phyloP scores from a whole-genome alignment of 2,888 invertebrate species.

The Rhagonycha lutea region DNA sequence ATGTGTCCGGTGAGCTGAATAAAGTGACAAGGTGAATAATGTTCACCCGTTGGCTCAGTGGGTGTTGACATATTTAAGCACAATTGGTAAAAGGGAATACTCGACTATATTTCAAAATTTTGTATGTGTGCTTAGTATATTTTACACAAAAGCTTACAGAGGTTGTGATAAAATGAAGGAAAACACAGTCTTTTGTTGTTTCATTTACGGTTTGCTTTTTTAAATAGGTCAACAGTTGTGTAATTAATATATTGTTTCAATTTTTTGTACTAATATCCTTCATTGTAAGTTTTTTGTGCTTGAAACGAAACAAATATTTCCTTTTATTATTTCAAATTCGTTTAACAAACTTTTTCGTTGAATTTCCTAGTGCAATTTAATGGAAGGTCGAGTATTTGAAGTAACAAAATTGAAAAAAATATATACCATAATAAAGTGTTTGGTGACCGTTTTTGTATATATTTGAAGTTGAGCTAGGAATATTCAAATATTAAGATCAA shows the following conservation, averaged over 20 bases:
- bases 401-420: neutral
- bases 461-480: neutral
- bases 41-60: constrained; percentile 29
- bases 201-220: neutral
- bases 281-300: neutral
- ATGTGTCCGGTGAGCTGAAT: constrained; percentile 31
- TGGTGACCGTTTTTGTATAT: neutral
- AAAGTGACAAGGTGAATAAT: constrained; percentile 32
- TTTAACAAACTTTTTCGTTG: neutral
- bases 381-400: neutral
- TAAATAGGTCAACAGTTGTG: neutral
- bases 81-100: constrained; percentile 22
- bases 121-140: constrained; percentile 13
- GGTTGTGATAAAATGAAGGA: neutral
- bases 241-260: neutral
- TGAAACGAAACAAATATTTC: neutral
- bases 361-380: neutral
- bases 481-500: constrained; percentile 10
- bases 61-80: constrained; percentile 30
- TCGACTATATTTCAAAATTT: constrained; percentile 21
- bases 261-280: neutral
- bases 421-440: neutral
- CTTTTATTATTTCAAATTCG: neutral
- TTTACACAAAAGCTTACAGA: constrained; percentile 10
- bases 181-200: constrained; percentile 1